Evolutionary conservation across 2,113 vertebrate species (phyloP).

Genomic region (Scopus umbretta): DNA sequence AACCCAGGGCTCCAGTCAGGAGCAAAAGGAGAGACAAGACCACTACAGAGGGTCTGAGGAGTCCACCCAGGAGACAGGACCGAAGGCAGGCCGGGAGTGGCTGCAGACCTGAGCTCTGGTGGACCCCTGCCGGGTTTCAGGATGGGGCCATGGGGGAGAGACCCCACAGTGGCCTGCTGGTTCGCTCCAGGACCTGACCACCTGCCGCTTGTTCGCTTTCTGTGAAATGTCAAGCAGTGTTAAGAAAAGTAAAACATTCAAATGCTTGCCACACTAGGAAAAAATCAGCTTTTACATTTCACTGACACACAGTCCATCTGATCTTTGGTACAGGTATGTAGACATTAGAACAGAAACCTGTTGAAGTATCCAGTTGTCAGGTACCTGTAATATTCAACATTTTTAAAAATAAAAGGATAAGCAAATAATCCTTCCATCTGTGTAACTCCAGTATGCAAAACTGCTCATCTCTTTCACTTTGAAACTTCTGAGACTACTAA

Average conservation of each 20-base stretch:
- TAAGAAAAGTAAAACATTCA: background rate
- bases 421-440: background rate
- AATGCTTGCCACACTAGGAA: background rate
- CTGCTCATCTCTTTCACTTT: background rate
- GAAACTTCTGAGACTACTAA: background rate
- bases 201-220: accelerated
- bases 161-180: background rate
- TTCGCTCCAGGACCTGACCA: accelerated
- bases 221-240: background rate
- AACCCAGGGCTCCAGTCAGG: background rate
- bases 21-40: background rate
- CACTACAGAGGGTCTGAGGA: background rate
- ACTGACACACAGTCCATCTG: background rate
- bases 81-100: background rate
- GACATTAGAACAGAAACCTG: background rate
- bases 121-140: accelerated
- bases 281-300: constrained; percentile 17
- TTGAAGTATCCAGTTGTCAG: background rate
- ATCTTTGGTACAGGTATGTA: background rate
- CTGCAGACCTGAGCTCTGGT: background rate
- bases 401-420: background rate
- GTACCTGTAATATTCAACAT: background rate
- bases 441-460: background rate
- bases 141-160: accelerated
- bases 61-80: background rate